phyloP scores from a whole-genome alignment of 2,113 vertebrate species.

The Odocoileus hemionus region DNA sequence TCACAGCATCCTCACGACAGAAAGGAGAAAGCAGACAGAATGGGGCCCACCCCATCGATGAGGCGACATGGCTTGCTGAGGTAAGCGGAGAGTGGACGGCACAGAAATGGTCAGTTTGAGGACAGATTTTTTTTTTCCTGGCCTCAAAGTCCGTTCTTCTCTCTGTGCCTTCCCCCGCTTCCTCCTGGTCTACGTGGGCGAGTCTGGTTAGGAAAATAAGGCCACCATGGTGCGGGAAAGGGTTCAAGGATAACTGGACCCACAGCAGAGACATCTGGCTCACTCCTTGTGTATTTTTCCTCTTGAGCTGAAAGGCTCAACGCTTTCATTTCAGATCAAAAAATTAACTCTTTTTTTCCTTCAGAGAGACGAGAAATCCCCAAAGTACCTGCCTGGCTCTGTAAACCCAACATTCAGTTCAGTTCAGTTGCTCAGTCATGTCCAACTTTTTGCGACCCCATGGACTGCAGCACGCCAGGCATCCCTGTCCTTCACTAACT shows the following conservation, averaged over 20 bases:
- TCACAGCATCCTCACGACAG: background rate
- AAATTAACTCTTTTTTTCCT: background rate
- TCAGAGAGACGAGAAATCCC: background rate
- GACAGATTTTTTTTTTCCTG: background rate
- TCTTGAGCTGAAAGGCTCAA: background rate
- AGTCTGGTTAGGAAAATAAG: background rate
- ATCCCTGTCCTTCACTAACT: background rate
- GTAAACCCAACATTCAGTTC: background rate
- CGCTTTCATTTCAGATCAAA: background rate
- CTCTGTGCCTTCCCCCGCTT: fast-evolving
- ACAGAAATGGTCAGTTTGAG: fast-evolving
- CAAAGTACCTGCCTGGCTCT: background rate
- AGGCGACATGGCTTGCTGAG: background rate
- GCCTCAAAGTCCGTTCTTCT: background rate
- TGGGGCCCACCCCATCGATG: fast-evolving
- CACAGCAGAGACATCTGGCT: background rate
- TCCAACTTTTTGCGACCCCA: background rate
- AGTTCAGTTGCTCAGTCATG: background rate
- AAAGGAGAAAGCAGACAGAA: background rate
- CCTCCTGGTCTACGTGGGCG: background rate
- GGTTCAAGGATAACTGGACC: background rate
- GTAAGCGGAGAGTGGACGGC: fast-evolving
- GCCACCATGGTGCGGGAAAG: background rate
- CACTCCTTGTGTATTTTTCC: background rate
- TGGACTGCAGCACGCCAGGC: fast-evolving